Percentiles rank a stretch among this genome's conserved stretches.
These are phyloP conservation scores for Tarsius wallacei DNA, from an alignment of 2,797 vertebrate species.

Conservation along the genomic window DNA sequence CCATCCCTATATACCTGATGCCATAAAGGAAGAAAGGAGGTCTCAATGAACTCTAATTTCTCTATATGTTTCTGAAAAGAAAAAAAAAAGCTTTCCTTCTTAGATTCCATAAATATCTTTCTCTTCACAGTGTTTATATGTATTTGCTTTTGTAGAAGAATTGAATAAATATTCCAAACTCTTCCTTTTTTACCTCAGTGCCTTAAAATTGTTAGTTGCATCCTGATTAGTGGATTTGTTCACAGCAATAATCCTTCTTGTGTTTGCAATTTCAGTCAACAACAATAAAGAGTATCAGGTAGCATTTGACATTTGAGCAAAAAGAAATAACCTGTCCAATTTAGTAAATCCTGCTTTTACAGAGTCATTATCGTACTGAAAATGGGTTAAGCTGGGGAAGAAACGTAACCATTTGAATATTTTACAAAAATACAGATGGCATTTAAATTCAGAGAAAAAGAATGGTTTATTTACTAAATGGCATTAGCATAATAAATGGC, in stretches of 20 bases:
- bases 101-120: not conserved
- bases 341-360: conserved; percentile 82
- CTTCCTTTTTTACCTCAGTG: not conserved
- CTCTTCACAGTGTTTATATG: not conserved
- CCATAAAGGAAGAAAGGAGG: not conserved
- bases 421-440: conserved; percentile 73
- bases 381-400: conserved; percentile 76
- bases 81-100: not conserved
- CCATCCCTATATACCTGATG: rapidly evolving
- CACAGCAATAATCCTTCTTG: conserved; percentile 66
- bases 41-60: not conserved
- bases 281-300: conserved; percentile 71
- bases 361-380: conserved; percentile 78
- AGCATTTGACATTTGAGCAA: conserved; percentile 77
- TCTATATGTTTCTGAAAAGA: not conserved
- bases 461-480: conserved; percentile 66
- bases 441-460: conserved; percentile 72
- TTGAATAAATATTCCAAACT: not conserved
- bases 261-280: conserved; percentile 50
- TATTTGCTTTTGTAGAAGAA: not conserved
- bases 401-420: conserved; percentile 77
- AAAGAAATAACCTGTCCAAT: conserved; percentile 79
- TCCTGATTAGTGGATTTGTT: conserved; percentile 64
- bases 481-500: conserved; percentile 69
- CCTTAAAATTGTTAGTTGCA: conserved; percentile 55